Evolutionary conservation across 2,797 vertebrate species (phyloP), one percentile per base, ranked within the genome.

Genomic region (Arctocebus calabarensis): DNA sequence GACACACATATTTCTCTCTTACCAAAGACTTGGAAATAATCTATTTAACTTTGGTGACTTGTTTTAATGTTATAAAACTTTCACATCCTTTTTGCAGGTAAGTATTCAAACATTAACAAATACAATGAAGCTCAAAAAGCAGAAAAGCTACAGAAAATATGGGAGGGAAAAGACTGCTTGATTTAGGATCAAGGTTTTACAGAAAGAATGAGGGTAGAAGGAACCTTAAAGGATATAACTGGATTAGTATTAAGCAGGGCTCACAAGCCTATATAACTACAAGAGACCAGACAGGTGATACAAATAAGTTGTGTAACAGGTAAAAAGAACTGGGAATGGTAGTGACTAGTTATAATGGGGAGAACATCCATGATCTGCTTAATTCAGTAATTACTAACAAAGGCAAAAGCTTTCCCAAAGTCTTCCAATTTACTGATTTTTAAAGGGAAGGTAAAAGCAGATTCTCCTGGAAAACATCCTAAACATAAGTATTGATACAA

Each of bases 21-120:
- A 55, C 29, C 55, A 52, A 52, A 78, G 43, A 84, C 23, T 1
- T 79, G 25, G 0, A 90, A 71, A 84, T 20, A 34, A 62, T 45
- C 55, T 68, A 32, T 9, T 79, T 37, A 84, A 78, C 43, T 88
- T 43, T 5, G 13, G 3, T 55, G 7, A 73, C n/a, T 9, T n/a
- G 19, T 68, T 90, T 90, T 85, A 84, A 70, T 68, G 82, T 13
- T 61, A 10, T 27, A 81, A 82, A 92, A 77, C 17, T 16, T 27
- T 82, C 25, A 81, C 17, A 73, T 59, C 10, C 43, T 88, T 73
- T 70, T 66, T 64, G 7, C 2, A 79, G 70, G 9, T 84, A 91
- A 92, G 19, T 93, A 62, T 59, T 52, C 96, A 85, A 73, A 75
- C 8, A 48, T 34, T 45, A 92, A 90, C 32, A 90, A 59, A 74